Evolutionary conservation across 2,888 invertebrate genomes (phyloP).

Genomic region (Mimachlamys varia): DNA sequence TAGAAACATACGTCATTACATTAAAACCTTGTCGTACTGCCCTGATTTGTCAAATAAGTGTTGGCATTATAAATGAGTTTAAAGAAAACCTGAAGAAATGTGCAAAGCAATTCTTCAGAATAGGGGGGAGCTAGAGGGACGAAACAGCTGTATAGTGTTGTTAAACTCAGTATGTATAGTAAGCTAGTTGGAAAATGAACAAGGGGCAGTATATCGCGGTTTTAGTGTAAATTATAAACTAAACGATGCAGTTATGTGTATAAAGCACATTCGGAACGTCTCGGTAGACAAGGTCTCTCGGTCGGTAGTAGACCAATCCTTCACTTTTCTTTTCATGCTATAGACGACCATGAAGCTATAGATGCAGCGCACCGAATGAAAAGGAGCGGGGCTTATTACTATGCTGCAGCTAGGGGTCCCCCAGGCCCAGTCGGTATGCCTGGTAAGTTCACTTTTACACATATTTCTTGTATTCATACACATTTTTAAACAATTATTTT

Average conservation of each 20-base stretch:
- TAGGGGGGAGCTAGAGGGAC: no score
- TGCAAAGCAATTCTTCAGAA: no score
- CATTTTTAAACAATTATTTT: no score
- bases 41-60: no score
- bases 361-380: background rate
- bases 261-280: background rate
- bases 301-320: conserved; percentile 27
- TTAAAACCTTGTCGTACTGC: no score
- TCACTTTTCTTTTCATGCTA: conserved; percentile 34
- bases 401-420: background rate
- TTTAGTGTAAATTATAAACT: no score
- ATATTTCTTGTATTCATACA: background rate
- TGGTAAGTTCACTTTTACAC: background rate
- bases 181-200: no score
- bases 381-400: background rate
- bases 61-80: no score
- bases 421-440: conserved; percentile 1
- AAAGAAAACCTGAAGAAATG: no score
- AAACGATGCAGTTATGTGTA: background rate
- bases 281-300: conserved; percentile 8
- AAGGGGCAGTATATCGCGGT: no score
- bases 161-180: no score
- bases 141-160: no score
- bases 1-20: background rate
- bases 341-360: conserved; percentile 2